phyloP scores from a whole-genome alignment of 2,113 vertebrate genomes.

The Prochilodus magdalenae region DNA sequence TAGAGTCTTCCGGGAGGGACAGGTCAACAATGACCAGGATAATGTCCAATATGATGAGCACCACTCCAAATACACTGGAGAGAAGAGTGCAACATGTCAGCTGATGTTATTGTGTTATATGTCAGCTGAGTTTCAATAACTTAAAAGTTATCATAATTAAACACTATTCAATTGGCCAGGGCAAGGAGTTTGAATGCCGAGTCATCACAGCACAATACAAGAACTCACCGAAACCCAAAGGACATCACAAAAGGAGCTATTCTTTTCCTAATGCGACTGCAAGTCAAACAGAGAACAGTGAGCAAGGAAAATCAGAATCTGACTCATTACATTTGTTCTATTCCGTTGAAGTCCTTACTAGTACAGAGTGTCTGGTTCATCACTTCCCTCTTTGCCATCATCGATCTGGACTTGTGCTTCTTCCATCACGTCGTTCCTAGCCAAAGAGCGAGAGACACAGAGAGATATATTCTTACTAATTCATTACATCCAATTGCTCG shows the following conservation, averaged over 20 bases:
- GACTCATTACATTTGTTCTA: neutral
- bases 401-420: slow-evolving; percentile 84
- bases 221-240: slow-evolving; percentile 89
- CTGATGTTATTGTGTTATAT: neutral
- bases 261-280: slow-evolving; percentile 75
- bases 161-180: neutral
- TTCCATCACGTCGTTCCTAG: slow-evolving; percentile 68
- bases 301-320: neutral
- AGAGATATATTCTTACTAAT: neutral
- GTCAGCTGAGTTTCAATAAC: neutral
- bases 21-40: slow-evolving; percentile 82
- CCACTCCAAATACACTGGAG: slow-evolving; percentile 86
- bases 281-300: slow-evolving; percentile 34
- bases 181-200: neutral
- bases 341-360: slow-evolving; percentile 71
- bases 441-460: neutral
- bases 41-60: slow-evolving; percentile 88
- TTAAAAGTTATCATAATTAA: neutral
- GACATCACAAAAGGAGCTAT: slow-evolving; percentile 85
- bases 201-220: neutral
- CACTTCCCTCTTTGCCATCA: slow-evolving; percentile 78
- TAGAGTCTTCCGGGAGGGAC: slow-evolving; percentile 54
- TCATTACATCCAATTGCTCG: neutral
- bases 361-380: slow-evolving; percentile 72
- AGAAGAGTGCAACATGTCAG: slow-evolving; percentile 27